A percentile compares a stretch with the other conserved stretches of the same genome.
Conservation (phyloP, 2,113 vertebrate species). For the Psammodynastes pulverulentus region DNA sequence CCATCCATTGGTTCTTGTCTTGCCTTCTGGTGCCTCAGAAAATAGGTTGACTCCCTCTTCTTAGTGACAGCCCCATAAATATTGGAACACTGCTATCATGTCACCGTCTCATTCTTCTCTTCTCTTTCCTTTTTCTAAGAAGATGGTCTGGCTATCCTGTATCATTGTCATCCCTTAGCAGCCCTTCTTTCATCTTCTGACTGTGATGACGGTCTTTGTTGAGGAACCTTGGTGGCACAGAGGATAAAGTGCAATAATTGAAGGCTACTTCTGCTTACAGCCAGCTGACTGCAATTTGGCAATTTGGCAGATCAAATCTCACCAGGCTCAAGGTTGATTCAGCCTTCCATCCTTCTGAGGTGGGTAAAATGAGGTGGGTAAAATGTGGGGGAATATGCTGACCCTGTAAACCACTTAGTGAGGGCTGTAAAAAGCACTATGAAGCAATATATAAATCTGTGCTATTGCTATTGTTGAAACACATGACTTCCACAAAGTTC, state of each 20-base stretch:
- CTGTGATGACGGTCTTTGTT: not conserved
- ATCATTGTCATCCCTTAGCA: not conserved
- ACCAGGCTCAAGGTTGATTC: too few relatives aligned
- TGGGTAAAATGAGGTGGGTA: too few relatives aligned
- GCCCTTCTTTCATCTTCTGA: not conserved
- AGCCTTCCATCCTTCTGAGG: too few relatives aligned
- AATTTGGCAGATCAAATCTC: too few relatives aligned
- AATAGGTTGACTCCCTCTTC: not conserved
- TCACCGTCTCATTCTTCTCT: not conserved
- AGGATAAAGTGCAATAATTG: too few relatives aligned
- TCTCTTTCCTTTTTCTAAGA: not conserved
- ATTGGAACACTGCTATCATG: not conserved
- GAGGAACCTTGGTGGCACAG: too few relatives aligned
- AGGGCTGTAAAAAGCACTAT: too few relatives aligned
- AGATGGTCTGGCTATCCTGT: not conserved
- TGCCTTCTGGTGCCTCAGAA: not conserved
- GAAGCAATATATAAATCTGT: too few relatives aligned
- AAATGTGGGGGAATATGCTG: too few relatives aligned
- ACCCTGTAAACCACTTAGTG: too few relatives aligned
- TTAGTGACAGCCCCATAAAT: not conserved
- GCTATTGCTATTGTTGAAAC: not conserved
- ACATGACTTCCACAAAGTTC: not conserved
- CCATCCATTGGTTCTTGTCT: not conserved
- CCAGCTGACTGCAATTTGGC: too few relatives aligned
- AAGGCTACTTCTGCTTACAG: too few relatives aligned